phyloP scores from a whole-genome alignment of 2,888 invertebrate species.

The Pemphredon lugubris region DNA sequence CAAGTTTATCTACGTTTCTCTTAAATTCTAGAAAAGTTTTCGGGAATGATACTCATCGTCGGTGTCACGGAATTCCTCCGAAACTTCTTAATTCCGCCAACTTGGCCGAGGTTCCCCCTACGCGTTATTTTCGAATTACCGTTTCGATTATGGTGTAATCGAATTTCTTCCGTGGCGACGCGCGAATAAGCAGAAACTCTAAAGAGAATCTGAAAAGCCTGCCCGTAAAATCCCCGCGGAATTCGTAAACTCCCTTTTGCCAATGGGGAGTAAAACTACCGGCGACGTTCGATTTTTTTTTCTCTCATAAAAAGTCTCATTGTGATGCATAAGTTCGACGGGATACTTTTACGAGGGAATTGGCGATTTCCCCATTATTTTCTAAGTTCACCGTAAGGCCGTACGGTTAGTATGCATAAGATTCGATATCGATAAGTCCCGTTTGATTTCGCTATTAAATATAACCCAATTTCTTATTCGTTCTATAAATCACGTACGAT shows the following conservation, averaged over 20 bases:
- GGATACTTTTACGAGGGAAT: slow-evolving; percentile 24
- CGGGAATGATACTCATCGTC: too few relatives aligned
- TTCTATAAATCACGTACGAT: slow-evolving; percentile 8
- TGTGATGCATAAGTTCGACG: slow-evolving; percentile 41
- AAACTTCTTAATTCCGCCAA: too few relatives aligned
- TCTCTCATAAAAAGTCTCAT: slow-evolving; percentile 30
- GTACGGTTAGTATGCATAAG: slow-evolving; percentile 45
- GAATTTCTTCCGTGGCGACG: neutral
- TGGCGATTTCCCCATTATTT: slow-evolving; percentile 28
- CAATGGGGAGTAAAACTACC: neutral
- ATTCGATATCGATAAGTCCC: slow-evolving; percentile 17
- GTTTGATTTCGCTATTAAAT: slow-evolving; percentile 13
- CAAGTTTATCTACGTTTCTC: too few relatives aligned
- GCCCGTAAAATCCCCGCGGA: neutral
- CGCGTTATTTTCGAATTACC: too few relatives aligned
- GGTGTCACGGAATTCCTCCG: too few relatives aligned
- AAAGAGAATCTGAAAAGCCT: neutral
- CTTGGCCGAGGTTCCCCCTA: too few relatives aligned
- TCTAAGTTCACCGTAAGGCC: slow-evolving; percentile 14
- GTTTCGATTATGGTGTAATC: too few relatives aligned
- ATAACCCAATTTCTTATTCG: slow-evolving; percentile 11
- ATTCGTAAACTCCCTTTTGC: neutral
- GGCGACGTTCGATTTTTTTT: slow-evolving; percentile 21
- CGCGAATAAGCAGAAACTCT: neutral
- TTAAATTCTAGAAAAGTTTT: too few relatives aligned